Percentiles rank a stretch among this genome's conserved stretches.
Conservation (phyloP, 2,113 vertebrate species). For the Mus spicilegus region DNA sequence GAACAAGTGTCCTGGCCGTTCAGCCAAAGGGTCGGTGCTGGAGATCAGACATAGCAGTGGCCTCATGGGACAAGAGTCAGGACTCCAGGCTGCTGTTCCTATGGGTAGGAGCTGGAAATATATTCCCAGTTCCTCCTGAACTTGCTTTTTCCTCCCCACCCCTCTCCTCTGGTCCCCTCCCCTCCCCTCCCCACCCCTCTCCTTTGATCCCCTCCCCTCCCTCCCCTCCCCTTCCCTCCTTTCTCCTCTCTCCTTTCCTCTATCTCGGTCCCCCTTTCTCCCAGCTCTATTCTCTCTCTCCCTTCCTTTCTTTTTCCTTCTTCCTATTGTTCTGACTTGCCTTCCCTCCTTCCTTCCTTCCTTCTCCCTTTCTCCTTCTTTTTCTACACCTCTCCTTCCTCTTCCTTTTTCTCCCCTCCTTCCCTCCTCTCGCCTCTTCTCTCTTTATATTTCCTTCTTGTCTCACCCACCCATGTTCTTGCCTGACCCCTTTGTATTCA, state of each 20-base stretch:
- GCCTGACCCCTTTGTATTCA: background rate
- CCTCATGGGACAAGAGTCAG: background rate
- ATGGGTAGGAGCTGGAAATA: background rate
- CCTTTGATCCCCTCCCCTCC: rapidly evolving
- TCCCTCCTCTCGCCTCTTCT: too few species aligned
- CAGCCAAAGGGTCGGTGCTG: background rate
- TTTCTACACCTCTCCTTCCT: too few species aligned
- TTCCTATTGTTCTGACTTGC: too few species aligned
- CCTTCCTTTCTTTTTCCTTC: too few species aligned
- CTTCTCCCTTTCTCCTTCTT: too few species aligned
- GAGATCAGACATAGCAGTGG: background rate
- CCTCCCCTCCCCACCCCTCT: rapidly evolving
- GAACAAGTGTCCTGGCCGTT: background rate
- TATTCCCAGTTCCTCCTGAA: background rate
- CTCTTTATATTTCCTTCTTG: too few species aligned
- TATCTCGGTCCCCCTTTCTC: rapidly evolving
- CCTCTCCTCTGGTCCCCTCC: too few species aligned
- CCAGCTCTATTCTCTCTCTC: rapidly evolving
- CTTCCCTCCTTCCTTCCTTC: too few species aligned
- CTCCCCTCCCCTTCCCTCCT: too few species aligned
- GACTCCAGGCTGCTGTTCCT: too few species aligned
- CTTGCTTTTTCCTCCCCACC: background rate
- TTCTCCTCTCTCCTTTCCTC: too few species aligned
- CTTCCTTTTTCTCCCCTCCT: background rate
- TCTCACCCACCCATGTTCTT: rapidly evolving